Conservation (phyloP, 2,888 invertebrate genomes). For the Parnassius smintheus region DNA sequence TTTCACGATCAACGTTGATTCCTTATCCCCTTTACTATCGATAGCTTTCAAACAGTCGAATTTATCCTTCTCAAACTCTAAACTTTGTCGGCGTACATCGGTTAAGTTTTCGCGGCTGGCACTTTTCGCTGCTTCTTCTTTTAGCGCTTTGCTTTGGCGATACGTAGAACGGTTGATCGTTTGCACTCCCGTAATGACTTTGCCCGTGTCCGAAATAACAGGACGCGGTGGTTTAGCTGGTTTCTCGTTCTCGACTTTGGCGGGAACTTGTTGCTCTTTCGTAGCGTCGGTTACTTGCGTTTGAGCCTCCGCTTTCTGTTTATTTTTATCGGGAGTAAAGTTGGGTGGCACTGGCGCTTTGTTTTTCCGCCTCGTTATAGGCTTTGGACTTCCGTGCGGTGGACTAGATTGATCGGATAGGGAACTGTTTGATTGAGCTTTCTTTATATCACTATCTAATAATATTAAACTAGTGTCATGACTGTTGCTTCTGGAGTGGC, state of each 20-base stretch:
- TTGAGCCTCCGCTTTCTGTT: conserved; percentile 49
- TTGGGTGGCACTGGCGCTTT: conserved; percentile 88
- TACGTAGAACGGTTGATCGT: conserved; percentile 83
- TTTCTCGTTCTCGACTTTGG: conserved; percentile 64
- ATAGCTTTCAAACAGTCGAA: conserved; percentile 49
- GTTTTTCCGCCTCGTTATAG: conserved; percentile 86
- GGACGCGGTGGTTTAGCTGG: conserved; percentile 85
- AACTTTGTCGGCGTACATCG: conserved; percentile 77
- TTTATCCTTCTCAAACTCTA: conserved; percentile 78
- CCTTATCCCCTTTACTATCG: conserved; percentile 39
- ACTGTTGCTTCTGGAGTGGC: conserved; percentile 81
- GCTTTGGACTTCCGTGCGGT: conserved; percentile 88
- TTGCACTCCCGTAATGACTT: conserved; percentile 76
- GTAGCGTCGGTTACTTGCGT: conserved; percentile 39
- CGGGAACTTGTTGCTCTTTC: conserved; percentile 42
- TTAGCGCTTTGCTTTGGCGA: conserved; percentile 73
- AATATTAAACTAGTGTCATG: conserved; percentile 81
- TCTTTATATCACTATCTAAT: conserved; percentile 74
- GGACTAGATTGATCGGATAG: conserved; percentile 85
- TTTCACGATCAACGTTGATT: conserved; percentile 58
- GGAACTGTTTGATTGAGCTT: conserved; percentile 85
- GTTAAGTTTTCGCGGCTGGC: conserved; percentile 66
- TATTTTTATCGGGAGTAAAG: conserved; percentile 75
- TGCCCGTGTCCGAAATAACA: conserved; percentile 72
- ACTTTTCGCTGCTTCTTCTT: conserved; percentile 63